These are phyloP conservation scores for Ascaphus truei DNA, from an alignment of 2,113 vertebrate genomes.

Conservation along the genomic window DNA sequence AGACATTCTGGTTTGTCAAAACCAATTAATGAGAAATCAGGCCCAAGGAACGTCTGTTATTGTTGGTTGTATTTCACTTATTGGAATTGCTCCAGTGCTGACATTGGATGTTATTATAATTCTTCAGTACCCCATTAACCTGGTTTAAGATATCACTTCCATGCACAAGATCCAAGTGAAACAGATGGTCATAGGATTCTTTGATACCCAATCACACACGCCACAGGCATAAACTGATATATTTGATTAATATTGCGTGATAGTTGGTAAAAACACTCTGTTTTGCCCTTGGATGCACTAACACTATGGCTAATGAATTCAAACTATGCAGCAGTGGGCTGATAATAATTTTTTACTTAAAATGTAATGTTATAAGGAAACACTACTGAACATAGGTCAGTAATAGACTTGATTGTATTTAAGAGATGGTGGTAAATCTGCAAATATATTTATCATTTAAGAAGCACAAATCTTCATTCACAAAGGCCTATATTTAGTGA, in stretches of 20 bases:
- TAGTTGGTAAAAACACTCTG: no score
- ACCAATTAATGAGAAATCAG: constrained; percentile 26
- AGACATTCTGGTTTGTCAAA: constrained; percentile 25
- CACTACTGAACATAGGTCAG: no score
- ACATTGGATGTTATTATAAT: constrained; percentile 34
- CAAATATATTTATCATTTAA: no score
- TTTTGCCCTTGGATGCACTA: no score
- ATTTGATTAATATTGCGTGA: constrained; percentile 7
- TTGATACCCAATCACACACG: constrained; percentile 9
- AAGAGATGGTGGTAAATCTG: no score
- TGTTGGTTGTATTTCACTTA: constrained; percentile 26
- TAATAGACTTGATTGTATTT: no score
- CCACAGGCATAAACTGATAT: constrained; percentile 16
- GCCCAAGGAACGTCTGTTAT: constrained; percentile 11
- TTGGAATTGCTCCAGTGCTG: constrained; percentile 27
- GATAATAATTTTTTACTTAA: no score
- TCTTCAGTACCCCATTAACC: constrained; percentile 29
- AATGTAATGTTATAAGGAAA: no score
- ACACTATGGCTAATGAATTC: no score
- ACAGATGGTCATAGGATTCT: constrained; percentile 6
- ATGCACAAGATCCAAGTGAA: constrained; percentile 17
- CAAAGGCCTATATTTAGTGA: no score
- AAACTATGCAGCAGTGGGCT: no score
- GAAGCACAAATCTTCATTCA: no score
- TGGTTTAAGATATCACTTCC: constrained; percentile 20